phyloP scores from a whole-genome alignment of 2,888 invertebrate species.

The Acleris laterana region DNA sequence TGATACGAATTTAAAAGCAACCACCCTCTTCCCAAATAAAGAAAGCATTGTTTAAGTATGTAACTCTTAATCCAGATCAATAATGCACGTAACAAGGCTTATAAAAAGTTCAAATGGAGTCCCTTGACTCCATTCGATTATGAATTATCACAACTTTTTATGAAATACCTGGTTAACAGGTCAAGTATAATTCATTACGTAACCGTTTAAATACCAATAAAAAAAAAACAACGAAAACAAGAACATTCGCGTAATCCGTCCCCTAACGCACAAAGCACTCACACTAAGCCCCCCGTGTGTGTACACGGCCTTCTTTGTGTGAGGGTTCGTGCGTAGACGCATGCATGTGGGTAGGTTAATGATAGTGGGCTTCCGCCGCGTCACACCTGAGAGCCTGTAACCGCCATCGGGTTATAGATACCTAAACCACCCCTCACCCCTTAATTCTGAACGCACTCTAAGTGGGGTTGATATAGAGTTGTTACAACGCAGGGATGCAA shows the following conservation, averaged over 20 bases:
- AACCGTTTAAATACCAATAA: slow-evolving; percentile 38
- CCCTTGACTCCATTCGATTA: background rate
- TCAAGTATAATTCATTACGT: slow-evolving; percentile 38
- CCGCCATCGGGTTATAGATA: slow-evolving; percentile 81
- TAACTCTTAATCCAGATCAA: too few relatives aligned
- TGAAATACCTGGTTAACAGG: slow-evolving; percentile 23
- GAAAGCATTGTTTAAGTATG: too few relatives aligned
- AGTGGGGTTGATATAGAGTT: slow-evolving; percentile 51
- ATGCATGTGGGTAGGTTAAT: slow-evolving; percentile 79
- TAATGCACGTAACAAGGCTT: too few relatives aligned
- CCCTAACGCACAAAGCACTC: slow-evolving; percentile 51
- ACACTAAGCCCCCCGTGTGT: slow-evolving; percentile 58
- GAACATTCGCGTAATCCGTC: slow-evolving; percentile 60
- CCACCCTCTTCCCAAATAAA: too few relatives aligned
- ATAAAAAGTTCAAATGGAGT: too few relatives aligned
- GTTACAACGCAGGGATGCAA: slow-evolving; percentile 35
- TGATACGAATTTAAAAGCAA: too few relatives aligned
- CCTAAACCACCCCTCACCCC: slow-evolving; percentile 72
- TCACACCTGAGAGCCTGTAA: slow-evolving; percentile 84
- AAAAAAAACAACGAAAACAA: slow-evolving; percentile 45
- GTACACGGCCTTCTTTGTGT: slow-evolving; percentile 46
- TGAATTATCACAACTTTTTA: slow-evolving; percentile 26
- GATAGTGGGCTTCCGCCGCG: slow-evolving; percentile 82
- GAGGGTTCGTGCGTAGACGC: slow-evolving; percentile 62
- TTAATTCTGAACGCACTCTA: slow-evolving; percentile 66